Evolutionary conservation across 2,888 invertebrate genomes (phyloP), one percentile per base, ranked within the genome.

Genomic region (Siphonodentalium dalli): DNA sequence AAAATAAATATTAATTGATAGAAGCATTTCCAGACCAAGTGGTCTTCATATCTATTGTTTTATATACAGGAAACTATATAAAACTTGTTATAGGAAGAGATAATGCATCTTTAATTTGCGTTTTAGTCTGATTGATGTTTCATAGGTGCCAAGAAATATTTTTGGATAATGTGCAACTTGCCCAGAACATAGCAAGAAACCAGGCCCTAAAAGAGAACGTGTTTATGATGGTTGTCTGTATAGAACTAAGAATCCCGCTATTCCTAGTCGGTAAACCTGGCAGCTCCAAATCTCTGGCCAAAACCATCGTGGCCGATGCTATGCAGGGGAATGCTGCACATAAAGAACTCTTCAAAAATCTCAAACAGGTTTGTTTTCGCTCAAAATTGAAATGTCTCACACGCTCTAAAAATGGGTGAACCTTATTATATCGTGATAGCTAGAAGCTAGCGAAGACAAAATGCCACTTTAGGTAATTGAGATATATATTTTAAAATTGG

Each of bases 261-360:
- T 80, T 80, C 55, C 65, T 80, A 38, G 77, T 80, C 7, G 80
- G 80, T 13, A 79, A 80, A 58, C 80, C 80, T 13, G 80, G 80
- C 20, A 78, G 77, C 54, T 78, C 77, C 23, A 80, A 80, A 54
- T 80, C 80, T 15, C 65, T 80, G 35, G 76, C 79, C 11, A 80
- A 77, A 38, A 74, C 78, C 35, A 74, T 79, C 45, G 78, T 79
- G 6, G 65, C 67, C 13, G 75, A 78, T 57, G 75, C 73, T 29
- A 77, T 79, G 77, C 72, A 77, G 44, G 79, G 79, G 23, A 68
- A 68, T 48, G 66, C 72, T 15, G 68, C 78, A 2, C 57, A 65
- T 34, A 52, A 65, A 18, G 57, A 64, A 2, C 61, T 78, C 21
- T 78, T 77, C 61, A 70, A 63, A 44, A 43, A 60, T 6, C 57